Conservation (phyloP, 2,797 vertebrate genomes). For the Poeciliopsis presidionis region DNA sequence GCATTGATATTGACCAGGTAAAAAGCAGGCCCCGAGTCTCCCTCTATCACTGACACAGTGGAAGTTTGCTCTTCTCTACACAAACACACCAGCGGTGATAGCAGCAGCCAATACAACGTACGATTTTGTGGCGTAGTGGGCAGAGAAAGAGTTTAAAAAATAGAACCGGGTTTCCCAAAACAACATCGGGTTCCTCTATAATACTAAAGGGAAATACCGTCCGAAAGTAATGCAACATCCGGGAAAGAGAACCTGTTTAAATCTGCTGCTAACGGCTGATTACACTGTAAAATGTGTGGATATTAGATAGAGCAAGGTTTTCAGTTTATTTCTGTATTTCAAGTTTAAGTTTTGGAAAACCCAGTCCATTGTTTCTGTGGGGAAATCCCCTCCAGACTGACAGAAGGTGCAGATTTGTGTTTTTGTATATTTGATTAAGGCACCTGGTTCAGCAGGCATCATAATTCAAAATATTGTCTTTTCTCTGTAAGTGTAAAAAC, state of each 20-base stretch:
- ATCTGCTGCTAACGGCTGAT: constrained; percentile 26
- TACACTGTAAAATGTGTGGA: constrained; percentile 39
- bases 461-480: constrained; percentile 72
- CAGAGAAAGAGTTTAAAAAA: constrained; percentile 73
- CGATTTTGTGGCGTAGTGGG: constrained; percentile 78
- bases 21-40: constrained; percentile 56
- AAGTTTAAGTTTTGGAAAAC: constrained; percentile 69
- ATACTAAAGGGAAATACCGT: constrained; percentile 11
- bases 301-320: constrained; percentile 38
- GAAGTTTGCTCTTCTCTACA: constrained; percentile 66
- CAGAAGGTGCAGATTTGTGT: constrained; percentile 76
- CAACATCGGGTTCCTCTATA: constrained; percentile 22
- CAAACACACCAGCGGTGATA: constrained; percentile 65
- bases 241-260: constrained; percentile 17
- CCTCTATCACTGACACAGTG: constrained; percentile 69
- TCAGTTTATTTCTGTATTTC: constrained; percentile 36
- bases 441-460: constrained; percentile 86
- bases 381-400: constrained; percentile 73
- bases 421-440: constrained; percentile 82
- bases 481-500: constrained; percentile 65
- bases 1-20: constrained; percentile 53
- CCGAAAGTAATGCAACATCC: neutral
- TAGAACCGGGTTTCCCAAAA: constrained; percentile 73
- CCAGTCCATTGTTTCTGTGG: constrained; percentile 56
- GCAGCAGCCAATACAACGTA: constrained; percentile 72